phyloP scores from a whole-genome alignment of 1,140 invertebrate species.

The Brachionus plicatilis region DNA sequence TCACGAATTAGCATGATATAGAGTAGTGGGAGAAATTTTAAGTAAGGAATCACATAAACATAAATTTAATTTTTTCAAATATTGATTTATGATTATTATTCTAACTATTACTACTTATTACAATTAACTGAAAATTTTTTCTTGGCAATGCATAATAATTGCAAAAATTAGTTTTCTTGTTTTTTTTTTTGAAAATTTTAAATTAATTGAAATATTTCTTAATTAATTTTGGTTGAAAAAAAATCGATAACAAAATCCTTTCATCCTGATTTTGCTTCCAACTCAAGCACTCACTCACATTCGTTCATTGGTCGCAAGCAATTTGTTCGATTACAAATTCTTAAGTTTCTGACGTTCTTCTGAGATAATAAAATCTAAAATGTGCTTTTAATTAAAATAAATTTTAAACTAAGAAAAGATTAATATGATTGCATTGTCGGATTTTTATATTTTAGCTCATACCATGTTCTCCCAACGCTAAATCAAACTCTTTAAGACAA shows the following conservation, averaged over 20 bases:
- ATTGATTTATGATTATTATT: constrained; percentile 35
- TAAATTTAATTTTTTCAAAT: constrained; percentile 29
- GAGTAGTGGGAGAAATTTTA: not conserved
- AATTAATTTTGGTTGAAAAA: not conserved
- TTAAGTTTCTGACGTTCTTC: not conserved
- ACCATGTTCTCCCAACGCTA: not conserved
- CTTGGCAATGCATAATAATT: constrained; percentile 3
- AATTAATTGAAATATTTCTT: not conserved
- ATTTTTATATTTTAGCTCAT: not conserved
- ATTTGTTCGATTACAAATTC: not conserved
- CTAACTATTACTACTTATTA: constrained; percentile 11
- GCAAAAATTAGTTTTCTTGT: not conserved
- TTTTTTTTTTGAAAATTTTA: not conserved
- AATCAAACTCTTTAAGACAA: not conserved
- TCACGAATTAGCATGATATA: not conserved
- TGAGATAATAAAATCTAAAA: not conserved
- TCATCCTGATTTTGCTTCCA: not conserved
- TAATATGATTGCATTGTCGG: not conserved
- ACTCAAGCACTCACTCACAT: not conserved
- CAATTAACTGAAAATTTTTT: not conserved
- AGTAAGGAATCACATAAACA: constrained; percentile 20
- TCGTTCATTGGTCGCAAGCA: not conserved
- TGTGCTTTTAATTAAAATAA: not conserved
- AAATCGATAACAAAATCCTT: constrained; percentile 4
- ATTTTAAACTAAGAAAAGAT: not conserved